Base-by-base conservation (phyloP, 2,113 vertebrate species). In the Patagioenas fasciata region DNA sequence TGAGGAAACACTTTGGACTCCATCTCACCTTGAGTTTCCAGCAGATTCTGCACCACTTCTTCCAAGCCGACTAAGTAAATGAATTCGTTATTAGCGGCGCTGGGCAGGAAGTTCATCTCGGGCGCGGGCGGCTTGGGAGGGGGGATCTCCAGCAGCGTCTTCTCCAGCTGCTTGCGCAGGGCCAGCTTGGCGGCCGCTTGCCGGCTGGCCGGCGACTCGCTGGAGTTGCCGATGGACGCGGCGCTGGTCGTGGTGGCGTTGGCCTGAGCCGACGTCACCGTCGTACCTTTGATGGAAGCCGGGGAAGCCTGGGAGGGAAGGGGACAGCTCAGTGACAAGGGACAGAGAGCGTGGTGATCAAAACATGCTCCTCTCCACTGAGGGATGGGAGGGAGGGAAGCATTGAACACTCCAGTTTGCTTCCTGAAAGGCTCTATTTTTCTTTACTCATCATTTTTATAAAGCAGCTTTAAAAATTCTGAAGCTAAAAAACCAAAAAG, bases 1-100 rank as follows among this genome's bases (percentile, higher is more conserved):
- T 6, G 20, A 44, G n/a, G 8, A 25, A 44, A 15, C 25, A 5
- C 2, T n/a, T 13, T 2, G 5, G 11, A 9, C 0, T 0, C 57
- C 1, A 74, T 85, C 98, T 97, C 97, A 98, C 99, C 99, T 82
- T 99, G 98, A n/a, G 99, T 99, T 94, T 99, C 99, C 73, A 99
- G 97, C 89, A 99, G 98, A 88, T 99, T 99, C 95, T 99, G 99
- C 78, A 99, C 99, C 65, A 99, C 99, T 94, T 99, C 99, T 91
- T 99, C 99, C 95, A 99, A 97, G 5, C 99, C 99, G 9, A 99
- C 98, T 95, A 99, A 96, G 97, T 99, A 99, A 95, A 99, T 99
- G 85, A 99, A 99, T 97, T 99, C 99, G 12, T 99, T 99, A 89
- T 99, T 99, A 85, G 99, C 99, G 2, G 99, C 99, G 1, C 99